Evolutionary conservation across 2,888 invertebrate genomes (phyloP).

Genomic region (Plemyria rubiginata): DNA sequence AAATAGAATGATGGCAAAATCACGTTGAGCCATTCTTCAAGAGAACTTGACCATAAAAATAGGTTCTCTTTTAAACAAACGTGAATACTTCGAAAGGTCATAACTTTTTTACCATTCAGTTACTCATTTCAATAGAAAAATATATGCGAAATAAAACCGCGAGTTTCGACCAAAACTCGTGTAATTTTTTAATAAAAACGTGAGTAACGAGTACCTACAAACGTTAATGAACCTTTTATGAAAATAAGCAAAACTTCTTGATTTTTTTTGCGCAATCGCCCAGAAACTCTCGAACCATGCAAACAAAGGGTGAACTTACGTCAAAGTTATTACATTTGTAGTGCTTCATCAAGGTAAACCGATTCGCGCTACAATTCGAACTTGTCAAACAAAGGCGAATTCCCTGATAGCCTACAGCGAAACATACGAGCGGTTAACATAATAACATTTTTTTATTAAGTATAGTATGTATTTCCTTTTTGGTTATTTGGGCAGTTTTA

Average conservation of each 20-base stretch:
- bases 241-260: conserved; percentile 7
- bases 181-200: conserved; percentile 4
- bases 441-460: not conserved
- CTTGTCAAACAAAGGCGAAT: conserved; percentile 57
- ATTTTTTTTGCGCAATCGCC: conserved; percentile 15
- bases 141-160: not conserved
- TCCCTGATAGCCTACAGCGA: conserved; percentile 31
- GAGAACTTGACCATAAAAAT: not conserved
- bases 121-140: not conserved
- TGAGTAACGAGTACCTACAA: not conserved
- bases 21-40: no score
- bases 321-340: conserved; percentile 54
- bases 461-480: no score
- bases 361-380: conserved; percentile 50
- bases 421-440: conserved; percentile 8
- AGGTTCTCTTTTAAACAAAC: not conserved
- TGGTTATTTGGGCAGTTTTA: no score
- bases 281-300: conserved; percentile 19
- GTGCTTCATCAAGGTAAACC: conserved; percentile 62
- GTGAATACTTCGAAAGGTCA: not conserved
- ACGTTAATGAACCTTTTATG: not conserved
- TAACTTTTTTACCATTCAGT: not conserved
- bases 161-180: not conserved
- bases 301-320: conserved; percentile 29
- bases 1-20: no score